Base-by-base conservation (phyloP, 2,113 vertebrate species). In the Stercorarius parasiticus region DNA sequence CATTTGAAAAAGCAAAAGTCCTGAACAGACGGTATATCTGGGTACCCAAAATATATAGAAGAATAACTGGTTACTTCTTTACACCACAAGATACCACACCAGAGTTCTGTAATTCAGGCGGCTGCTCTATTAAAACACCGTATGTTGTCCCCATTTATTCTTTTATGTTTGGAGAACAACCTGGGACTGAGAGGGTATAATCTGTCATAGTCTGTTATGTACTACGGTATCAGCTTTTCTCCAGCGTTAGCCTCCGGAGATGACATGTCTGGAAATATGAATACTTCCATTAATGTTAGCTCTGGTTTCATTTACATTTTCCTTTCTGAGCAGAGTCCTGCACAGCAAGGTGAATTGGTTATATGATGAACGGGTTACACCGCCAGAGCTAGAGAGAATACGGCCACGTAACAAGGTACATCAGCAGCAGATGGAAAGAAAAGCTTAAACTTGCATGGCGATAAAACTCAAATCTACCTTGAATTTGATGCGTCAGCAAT, bases 151-250 rank as follows among this genome's bases (percentile, higher is more conserved):
- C 55, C 16, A 61, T 69, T 91, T 84, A 65, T 72, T 78, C 42
- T 40, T 26, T 86, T 86, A 62, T 82, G 70, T 83, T 25, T n/a
- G 69, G 73, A 94, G 59, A 89, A 83, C 58, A 97, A 40, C 23
- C 32, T 38, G 50, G 26, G 56, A 16, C 40, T n/a, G n/a, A 82
- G 73, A 82, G 27, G 49, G 26, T 40, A 84, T 64, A 82, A 83
- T 72, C 79, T 94, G 53, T 76, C 86, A 84, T 16, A 49, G 69
- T 84, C 82, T 74, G 43, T 82, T 88, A 59, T 3, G 10, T 17
- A 85, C 64, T 90, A 27, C 58, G 70, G 84, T 84, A 82, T 82
- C 65, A 42, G 40, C 94, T 96, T 89, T 94, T 90, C 94, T 85
- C 47, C 80, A 81, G 34, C 15, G 49, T 47, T 87, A 65, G 88